Evolutionary conservation across 2,113 vertebrate genomes (phyloP).

Genomic region (Mixornis gularis): DNA sequence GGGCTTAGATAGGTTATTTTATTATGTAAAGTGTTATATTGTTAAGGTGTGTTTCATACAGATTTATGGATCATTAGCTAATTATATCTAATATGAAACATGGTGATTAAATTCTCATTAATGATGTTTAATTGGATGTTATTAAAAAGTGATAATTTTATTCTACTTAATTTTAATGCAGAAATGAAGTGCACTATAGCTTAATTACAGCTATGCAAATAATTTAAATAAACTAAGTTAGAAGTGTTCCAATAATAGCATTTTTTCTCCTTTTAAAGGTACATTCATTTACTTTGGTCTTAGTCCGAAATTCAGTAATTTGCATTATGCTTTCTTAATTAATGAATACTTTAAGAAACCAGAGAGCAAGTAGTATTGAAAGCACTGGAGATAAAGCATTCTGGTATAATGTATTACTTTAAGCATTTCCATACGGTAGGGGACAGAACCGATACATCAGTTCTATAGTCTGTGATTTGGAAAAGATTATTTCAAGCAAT

Average conservation of each 20-base stretch:
- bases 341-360: conserved; percentile 5
- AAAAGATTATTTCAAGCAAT: background rate
- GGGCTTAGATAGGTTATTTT: conserved; percentile 25
- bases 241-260: background rate
- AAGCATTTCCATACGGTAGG: background rate
- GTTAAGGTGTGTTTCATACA: conserved; percentile 42
- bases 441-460: background rate
- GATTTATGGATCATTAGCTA: conserved; percentile 63
- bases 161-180: conserved; percentile 46
- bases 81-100: conserved; percentile 61
- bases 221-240: conserved; percentile 9
- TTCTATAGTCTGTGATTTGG: background rate
- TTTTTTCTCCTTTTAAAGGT: background rate
- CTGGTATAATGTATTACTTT: background rate
- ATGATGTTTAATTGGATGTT: conserved; percentile 50
- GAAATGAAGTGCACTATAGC: conserved; percentile 10
- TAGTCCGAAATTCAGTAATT: background rate
- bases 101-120: conserved; percentile 52
- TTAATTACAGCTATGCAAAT: conserved; percentile 47
- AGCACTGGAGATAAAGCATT: background rate
- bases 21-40: conserved; percentile 36
- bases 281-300: background rate
- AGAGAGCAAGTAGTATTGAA: background rate
- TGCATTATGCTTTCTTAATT: background rate
- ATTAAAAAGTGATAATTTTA: conserved; percentile 49